Base-by-base conservation (phyloP, 2,888 invertebrate genomes). In the Tridacna crocea region DNA sequence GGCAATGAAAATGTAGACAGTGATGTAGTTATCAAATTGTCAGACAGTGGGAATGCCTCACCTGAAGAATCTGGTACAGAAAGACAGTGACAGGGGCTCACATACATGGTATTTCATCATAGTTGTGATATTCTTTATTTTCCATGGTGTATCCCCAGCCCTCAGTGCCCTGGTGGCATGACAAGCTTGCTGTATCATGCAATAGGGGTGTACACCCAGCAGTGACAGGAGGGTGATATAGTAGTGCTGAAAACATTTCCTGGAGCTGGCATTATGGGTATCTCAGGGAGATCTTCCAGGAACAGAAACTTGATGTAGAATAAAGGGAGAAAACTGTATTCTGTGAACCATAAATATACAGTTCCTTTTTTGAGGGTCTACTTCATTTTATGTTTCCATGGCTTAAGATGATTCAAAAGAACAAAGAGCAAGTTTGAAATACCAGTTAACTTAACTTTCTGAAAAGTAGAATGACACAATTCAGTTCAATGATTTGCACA, bases 1-100 rank as follows among this genome's bases (percentile, higher is more conserved):
- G 92, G 90, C 61, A 88, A 88, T 47, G 89, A 88, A 1, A 65
- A 66, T 68, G 80, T 75, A 12, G 66, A 68, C 36, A 47, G 65
- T 47, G 78, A 78, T 15, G 72, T 72, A 51, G 83, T 82, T 72
- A 80, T 84, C 6, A 86, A 84, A 78, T 74, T 80, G 65, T 80
- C 80, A 72, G 83, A 79, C 51, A 84, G 75, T 68, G 68, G 48
- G n/a, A 77, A 70, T 47, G 55, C 51, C 13, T 78, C 77, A 26
- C 74, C 77, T 27, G 74, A 72, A 27, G 78, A 27, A 15, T 19
- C 66, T 22, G 26, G 66, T 11, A 74, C 17, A 47, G 74, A 22
- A 65, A 61, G 36, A 63, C 26, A 73, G 51, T 61, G 72, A 70
- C 70, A 22, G 36, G n/a, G 68, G 22, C 22, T 48, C 11, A n/a